phyloP scores from a whole-genome alignment of 30 jellyfish, hydroid and myxozoan species.

The Hydractinia symbiolongicarpus region DNA sequence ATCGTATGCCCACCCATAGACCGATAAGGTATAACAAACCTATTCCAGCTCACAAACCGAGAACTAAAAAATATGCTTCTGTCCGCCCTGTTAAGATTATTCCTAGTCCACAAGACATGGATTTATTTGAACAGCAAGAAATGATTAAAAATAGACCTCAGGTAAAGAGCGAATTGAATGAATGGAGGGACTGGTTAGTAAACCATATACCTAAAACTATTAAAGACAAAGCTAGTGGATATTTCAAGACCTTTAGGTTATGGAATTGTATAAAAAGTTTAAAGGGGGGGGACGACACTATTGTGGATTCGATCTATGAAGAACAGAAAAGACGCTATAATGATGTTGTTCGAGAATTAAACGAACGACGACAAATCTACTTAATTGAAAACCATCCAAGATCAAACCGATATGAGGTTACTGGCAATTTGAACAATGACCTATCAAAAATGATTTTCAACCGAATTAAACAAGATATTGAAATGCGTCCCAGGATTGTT shows the following conservation, averaged over 20 bases:
- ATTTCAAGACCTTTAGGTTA: neutral
- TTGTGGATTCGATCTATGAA: neutral
- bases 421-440: slow-evolving; percentile 28
- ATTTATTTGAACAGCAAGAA: too few species aligned
- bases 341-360: slow-evolving; percentile 7
- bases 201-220: slow-evolving; percentile 1
- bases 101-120: too few species aligned
- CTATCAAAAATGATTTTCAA: neutral
- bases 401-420: slow-evolving; percentile 10
- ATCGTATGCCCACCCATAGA: too few species aligned
- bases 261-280: neutral
- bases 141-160: too few species aligned
- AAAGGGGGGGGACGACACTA: neutral
- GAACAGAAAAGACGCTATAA: neutral
- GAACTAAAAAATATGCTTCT: too few species aligned
- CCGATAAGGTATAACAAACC: too few species aligned
- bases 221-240: neutral
- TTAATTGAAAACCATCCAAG: slow-evolving; percentile 3
- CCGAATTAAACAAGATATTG: slow-evolving; percentile 2
- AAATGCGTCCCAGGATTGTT: slow-evolving; percentile 8
- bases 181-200: neutral
- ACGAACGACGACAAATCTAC: neutral
- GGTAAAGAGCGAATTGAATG: too few species aligned
- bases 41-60: too few species aligned
- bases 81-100: too few species aligned